phyloP scores from a whole-genome alignment of 2,113 vertebrate genomes.

The Uria lomvia region DNA sequence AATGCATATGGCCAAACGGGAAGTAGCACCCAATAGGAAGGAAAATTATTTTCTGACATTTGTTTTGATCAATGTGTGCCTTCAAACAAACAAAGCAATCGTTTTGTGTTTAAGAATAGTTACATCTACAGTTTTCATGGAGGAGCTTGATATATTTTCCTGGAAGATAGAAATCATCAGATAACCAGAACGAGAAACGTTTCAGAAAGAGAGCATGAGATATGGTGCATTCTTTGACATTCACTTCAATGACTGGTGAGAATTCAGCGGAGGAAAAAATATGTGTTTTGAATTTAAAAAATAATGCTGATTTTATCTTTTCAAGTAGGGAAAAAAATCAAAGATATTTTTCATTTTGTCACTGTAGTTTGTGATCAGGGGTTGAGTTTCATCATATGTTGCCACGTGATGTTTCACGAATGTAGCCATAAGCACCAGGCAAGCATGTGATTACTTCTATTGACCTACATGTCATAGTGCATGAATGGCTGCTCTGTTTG shows the following conservation, averaged over 20 bases:
- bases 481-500: slow-evolving; percentile 57
- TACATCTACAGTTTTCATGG: rapidly evolving
- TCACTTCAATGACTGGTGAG: not conserved
- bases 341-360: not conserved
- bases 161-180: not conserved
- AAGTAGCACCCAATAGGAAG: not conserved
- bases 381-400: not conserved
- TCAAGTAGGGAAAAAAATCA: not conserved
- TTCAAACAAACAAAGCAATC: not conserved
- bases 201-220: not conserved
- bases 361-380: not conserved
- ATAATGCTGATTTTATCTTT: not conserved
- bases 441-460: slow-evolving; percentile 25
- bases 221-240: not conserved
- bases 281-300: not conserved
- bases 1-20: not conserved
- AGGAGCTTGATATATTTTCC: not conserved
- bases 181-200: not conserved
- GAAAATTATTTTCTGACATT: not conserved
- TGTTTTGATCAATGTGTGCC: not conserved
- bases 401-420: not conserved
- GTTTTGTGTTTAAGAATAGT: not conserved
- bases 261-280: not conserved
- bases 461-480: not conserved
- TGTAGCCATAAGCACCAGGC: not conserved